Percentiles rank a stretch among this genome's conserved stretches.
Conservation (phyloP, 2,113 vertebrate species). For the Capreolus pygargus region DNA sequence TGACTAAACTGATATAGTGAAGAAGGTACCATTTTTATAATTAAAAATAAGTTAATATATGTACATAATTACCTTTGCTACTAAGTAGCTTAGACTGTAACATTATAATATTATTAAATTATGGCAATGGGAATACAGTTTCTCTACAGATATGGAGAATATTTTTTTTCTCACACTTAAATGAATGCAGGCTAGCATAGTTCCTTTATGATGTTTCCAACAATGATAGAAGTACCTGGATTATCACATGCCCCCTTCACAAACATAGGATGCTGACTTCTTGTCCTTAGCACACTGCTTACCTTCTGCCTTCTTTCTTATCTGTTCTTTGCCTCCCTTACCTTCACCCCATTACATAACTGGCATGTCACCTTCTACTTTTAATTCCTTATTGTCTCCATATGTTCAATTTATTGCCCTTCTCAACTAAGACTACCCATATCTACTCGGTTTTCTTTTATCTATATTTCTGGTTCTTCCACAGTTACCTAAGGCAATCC, state of each 20-base stretch:
- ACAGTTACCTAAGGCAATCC: neutral
- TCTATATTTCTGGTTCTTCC: neutral
- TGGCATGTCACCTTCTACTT: neutral
- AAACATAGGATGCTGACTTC: neutral
- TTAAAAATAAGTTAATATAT: neutral
- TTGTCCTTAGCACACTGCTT: neutral
- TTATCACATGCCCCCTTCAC: neutral
- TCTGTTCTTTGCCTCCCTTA: neutral
- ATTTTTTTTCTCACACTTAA: neutral
- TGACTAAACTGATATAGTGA: neutral
- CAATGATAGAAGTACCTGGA: neutral
- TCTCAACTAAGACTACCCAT: neutral
- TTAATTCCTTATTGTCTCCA: neutral
- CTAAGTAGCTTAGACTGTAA: neutral
- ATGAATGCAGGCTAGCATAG: neutral
- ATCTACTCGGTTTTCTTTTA: neutral
- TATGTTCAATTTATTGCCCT: neutral
- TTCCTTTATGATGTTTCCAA: neutral
- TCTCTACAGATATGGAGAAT: neutral
- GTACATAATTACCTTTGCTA: neutral
- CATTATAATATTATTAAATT: neutral
- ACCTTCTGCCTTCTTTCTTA: neutral
- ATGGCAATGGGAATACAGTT: neutral
- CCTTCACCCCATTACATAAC: rapidly evolving
- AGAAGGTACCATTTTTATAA: neutral